Evolutionary conservation across 2,888 invertebrate species (phyloP).

Genomic region (Deilephila elpenor): DNA sequence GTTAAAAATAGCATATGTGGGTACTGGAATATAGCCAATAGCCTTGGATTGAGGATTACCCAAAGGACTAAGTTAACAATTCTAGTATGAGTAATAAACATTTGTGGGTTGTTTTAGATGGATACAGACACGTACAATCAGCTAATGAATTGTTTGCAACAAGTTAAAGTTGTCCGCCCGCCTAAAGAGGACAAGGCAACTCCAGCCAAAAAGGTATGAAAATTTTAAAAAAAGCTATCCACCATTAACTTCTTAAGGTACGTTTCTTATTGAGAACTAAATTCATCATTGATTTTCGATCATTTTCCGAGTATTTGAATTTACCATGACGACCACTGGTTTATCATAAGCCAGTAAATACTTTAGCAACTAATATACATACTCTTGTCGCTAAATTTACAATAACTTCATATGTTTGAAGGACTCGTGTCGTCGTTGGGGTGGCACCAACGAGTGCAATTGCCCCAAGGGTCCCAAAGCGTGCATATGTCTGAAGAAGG

Average conservation of each 20-base stretch:
- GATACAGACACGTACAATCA: constrained; percentile 69
- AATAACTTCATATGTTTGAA: constrained; percentile 38
- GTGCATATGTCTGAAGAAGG: constrained; percentile 63
- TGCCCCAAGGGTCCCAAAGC: constrained; percentile 69
- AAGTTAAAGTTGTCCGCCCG: constrained; percentile 53
- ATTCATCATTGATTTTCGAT: too few relatives aligned
- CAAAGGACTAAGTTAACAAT: too few relatives aligned
- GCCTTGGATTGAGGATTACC: too few relatives aligned
- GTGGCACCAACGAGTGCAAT: constrained; percentile 64
- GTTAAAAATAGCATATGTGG: not conserved
- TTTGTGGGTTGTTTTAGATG: constrained; percentile 56
- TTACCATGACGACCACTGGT: too few relatives aligned
- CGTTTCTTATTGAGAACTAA: too few relatives aligned
- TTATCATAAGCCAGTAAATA: too few relatives aligned
- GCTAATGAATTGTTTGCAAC: constrained; percentile 70
- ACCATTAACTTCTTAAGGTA: too few relatives aligned
- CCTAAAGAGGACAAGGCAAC: constrained; percentile 63
- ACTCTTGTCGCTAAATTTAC: not conserved
- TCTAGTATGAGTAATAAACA: constrained; percentile 11
- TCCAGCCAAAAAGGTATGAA: constrained; percentile 61
- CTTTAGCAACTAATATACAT: too few relatives aligned
- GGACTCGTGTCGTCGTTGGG: constrained; percentile 71
- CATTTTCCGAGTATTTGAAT: too few relatives aligned
- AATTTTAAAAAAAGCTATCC: too few relatives aligned
- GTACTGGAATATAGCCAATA: not conserved